These are phyloP conservation scores for Megastigmus dorsalis DNA, from an alignment of 2,888 invertebrate genomes.

Conservation along the genomic window DNA sequence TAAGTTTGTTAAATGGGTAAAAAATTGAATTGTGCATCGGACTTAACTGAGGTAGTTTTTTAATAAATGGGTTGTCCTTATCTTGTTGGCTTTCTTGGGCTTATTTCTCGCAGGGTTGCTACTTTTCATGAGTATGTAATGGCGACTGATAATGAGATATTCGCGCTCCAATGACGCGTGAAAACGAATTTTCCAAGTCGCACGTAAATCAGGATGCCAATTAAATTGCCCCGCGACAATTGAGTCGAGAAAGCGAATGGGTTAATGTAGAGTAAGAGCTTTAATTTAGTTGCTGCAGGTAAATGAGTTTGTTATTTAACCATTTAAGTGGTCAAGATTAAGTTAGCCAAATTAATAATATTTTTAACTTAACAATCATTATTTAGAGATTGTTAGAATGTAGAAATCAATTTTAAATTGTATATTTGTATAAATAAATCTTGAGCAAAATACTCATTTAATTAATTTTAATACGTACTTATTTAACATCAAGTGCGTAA, in stretches of 20 bases:
- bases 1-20: too few relatives aligned
- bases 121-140: constrained; percentile 20
- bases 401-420: too few relatives aligned
- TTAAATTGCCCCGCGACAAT: constrained; percentile 42
- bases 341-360: too few relatives aligned
- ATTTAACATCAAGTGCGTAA: too few relatives aligned
- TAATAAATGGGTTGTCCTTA: constrained; percentile 10
- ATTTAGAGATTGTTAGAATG: too few relatives aligned
- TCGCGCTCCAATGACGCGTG: constrained; percentile 43
- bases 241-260: neutral
- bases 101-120: constrained; percentile 1
- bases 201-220: constrained; percentile 50
- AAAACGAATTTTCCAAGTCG: constrained; percentile 55
- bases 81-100: neutral
- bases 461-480: too few relatives aligned
- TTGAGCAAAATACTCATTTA: too few relatives aligned
- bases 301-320: constrained; percentile 6
- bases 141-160: constrained; percentile 41
- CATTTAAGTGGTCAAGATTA: neutral
- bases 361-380: too few relatives aligned
- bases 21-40: too few relatives aligned
- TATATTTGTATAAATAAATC: too few relatives aligned
- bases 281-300: too few relatives aligned
- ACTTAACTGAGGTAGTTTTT: too few relatives aligned
- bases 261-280: neutral